Conservation (phyloP, 2,113 vertebrate species). For the Oreotrochilus melanogaster region DNA sequence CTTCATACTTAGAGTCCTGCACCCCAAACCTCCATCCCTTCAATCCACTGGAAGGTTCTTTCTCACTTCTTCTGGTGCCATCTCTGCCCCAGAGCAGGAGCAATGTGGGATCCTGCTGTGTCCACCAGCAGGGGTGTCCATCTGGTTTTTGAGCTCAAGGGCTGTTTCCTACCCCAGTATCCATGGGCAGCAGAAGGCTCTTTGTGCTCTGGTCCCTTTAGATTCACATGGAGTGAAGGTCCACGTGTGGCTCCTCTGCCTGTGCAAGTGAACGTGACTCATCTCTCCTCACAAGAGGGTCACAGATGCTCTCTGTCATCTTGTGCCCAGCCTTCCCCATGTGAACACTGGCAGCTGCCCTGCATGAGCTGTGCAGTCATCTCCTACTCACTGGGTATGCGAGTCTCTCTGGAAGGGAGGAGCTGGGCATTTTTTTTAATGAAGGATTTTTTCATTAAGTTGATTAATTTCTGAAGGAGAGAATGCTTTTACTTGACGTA, state of each 20-base stretch:
- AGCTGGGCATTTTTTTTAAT: not conserved
- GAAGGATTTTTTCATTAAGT: not conserved
- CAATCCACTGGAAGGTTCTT: no score
- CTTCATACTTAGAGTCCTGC: accelerated
- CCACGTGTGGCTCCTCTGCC: not conserved
- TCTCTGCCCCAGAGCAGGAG: accelerated
- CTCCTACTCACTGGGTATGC: not conserved
- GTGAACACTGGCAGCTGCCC: accelerated
- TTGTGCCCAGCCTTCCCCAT: not conserved
- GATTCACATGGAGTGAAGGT: accelerated
- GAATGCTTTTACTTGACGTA: not conserved
- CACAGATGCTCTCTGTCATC: accelerated
- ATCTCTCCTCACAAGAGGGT: not conserved
- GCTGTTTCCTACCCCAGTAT: not conserved
- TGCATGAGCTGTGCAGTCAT: accelerated
- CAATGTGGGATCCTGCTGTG: accelerated
- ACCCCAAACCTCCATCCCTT: not conserved
- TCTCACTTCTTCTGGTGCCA: accelerated
- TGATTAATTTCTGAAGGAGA: not conserved
- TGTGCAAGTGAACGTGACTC: accelerated
- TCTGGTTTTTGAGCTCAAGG: accelerated
- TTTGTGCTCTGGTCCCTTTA: accelerated
- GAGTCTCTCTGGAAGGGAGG: not conserved
- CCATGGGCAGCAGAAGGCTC: not conserved
- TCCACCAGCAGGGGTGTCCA: accelerated